Percentiles rank a stretch among this genome's conserved stretches.
These are phyloP conservation scores for Thelaira solivaga DNA, from an alignment of 2,888 invertebrate genomes.

Conservation along the genomic window DNA sequence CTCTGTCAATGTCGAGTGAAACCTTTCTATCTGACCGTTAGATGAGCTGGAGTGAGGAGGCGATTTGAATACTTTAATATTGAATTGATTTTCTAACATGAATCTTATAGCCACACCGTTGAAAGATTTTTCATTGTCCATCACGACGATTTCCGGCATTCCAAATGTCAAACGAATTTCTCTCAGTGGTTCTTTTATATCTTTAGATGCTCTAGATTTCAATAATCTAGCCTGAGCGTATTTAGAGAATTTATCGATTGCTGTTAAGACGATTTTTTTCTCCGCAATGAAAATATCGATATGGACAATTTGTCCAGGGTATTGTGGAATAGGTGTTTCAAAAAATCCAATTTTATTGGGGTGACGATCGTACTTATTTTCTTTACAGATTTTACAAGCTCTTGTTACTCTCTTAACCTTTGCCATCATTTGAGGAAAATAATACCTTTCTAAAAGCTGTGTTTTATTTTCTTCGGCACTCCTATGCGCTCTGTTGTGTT, in stretches of 20 bases:
- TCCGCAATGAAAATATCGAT: not conserved
- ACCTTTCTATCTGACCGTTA: no score
- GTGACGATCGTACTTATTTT: not conserved
- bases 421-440: no score
- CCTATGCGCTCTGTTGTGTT: not conserved
- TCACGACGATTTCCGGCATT: no score
- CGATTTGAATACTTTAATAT: not conserved
- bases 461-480: no score
- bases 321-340: not conserved
- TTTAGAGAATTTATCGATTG: not conserved
- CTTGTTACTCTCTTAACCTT: no score
- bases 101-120: not conserved
- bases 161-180: not conserved
- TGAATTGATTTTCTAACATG: not conserved
- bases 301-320: no score
- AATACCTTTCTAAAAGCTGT: not conserved
- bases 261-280: not conserved
- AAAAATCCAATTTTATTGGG: not conserved
- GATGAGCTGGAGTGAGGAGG: no score
- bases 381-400: not conserved
- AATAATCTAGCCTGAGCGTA: not conserved
- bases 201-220: not conserved
- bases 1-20: not conserved
- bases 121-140: constrained; percentile 1
- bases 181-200: not conserved